Evolutionary conservation across 92 coral and sea anemone genomes (phyloP), one percentile per base, ranked within the genome.

Genomic region (Actinernus sp.): DNA sequence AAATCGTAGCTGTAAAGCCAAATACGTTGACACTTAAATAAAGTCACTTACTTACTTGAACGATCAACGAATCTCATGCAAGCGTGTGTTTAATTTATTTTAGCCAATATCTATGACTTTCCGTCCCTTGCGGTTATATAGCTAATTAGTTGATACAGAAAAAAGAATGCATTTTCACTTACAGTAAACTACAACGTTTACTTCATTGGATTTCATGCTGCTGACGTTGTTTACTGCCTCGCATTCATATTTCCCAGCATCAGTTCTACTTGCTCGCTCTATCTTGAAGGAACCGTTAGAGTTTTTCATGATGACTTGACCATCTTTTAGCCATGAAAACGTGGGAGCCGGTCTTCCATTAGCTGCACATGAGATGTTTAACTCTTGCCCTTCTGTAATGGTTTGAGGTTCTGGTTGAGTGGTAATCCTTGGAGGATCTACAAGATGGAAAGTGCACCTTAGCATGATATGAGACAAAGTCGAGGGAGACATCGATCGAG

Each of bases 211-310:
- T 5, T 43, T 54, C 0, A 0, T 30, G 36, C 61, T 76, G 3
- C 73, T 67, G 28, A 43, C 40, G 23, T 22, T 41, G 31, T 51
- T 58, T 19, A 32, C 20, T 18, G 89, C 80, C 0, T 74, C 73
- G 25, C 90, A 83, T 6, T 39, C 1, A 36, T 83, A 83, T 52
- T 69, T 76, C 23, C 90, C 85, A 27, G 74, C 79, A 24, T 83
- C 84, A 49, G 64, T 48, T 76, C 78, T 55, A 37, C 31, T 65
- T 16, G 51, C 76, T 25, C 45, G 61, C 18, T 47, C 31, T 19
- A 76, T 26, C 1, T 37, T 19, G 2, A 65, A 55, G 13, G 1
- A 7, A 2, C 48, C 63, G 28, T 6, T 68, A 30, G 31, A 53
- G 26, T 36, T 52, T 6, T 39, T 40, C 40, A 40, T 58, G 2